These are phyloP conservation scores for Leptonema lineaticorne DNA, from an alignment of 1,140 invertebrate species.

Conservation along the genomic window DNA sequence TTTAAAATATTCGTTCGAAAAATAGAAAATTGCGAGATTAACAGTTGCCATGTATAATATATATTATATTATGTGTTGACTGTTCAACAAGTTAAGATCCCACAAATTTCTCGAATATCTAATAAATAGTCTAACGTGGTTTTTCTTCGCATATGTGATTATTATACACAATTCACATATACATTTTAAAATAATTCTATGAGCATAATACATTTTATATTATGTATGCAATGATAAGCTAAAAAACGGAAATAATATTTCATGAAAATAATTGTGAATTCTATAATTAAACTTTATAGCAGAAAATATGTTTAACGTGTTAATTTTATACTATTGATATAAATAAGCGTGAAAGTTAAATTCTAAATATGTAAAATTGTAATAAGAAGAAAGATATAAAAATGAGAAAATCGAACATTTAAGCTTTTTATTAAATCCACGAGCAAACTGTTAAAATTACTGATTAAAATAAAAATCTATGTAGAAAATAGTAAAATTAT, in stretches of 20 bases:
- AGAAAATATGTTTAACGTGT: no score
- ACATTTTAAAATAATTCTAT: not conserved
- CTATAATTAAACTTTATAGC: no score
- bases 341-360: no score
- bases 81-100: not conserved
- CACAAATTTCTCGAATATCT: not conserved
- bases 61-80: no score
- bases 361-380: not conserved
- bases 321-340: no score
- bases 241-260: not conserved
- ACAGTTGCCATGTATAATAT: no score
- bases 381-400: no score
- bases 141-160: not conserved
- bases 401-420: not conserved
- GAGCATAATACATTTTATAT: not conserved
- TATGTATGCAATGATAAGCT: slow-evolving; percentile 1
- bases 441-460: no score
- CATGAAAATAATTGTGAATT: no score
- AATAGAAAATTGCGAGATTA: not conserved
- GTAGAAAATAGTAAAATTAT: not conserved
- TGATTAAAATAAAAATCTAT: no score
- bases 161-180: not conserved
- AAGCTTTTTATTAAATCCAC: not conserved
- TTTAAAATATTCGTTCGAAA: not conserved
- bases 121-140: not conserved